Percentiles rank a stretch among this genome's conserved stretches.
Conservation (phyloP, 2,113 vertebrate genomes). For the Pitta sordida region DNA sequence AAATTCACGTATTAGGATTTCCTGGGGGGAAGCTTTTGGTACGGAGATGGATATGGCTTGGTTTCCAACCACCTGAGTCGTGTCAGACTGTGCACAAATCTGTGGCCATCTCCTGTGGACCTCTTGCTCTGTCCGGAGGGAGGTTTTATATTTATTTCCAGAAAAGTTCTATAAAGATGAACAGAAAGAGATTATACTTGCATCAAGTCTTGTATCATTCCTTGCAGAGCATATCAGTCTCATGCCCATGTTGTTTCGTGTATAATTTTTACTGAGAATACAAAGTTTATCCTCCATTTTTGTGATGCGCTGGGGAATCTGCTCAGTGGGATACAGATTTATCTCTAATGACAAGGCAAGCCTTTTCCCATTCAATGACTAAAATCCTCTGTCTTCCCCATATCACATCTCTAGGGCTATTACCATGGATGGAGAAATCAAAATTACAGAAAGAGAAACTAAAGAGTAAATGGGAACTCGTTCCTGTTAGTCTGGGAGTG, state of each 20-base stretch:
- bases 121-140: background rate
- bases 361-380: background rate
- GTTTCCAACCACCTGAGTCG: background rate
- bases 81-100: background rate
- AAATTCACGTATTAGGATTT: background rate
- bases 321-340: background rate
- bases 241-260: background rate
- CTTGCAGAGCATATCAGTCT: background rate
- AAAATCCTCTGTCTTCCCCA: background rate
- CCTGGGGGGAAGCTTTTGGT: background rate
- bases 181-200: background rate
- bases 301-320: background rate
- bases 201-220: background rate
- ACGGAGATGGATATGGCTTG: rapidly evolving
- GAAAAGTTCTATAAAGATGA: background rate
- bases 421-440: background rate
- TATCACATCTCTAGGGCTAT: background rate
- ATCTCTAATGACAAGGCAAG: background rate
- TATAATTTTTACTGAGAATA: background rate
- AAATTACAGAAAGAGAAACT: background rate
- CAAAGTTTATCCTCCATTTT: background rate
- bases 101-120: background rate
- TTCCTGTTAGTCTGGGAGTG: background rate
- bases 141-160: background rate
- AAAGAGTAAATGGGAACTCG: background rate